A percentile compares a stretch with the other conserved stretches of the same genome.
Evolutionary conservation across 2,888 invertebrate genomes (phyloP).

Genomic region (Crematogaster levior): DNA sequence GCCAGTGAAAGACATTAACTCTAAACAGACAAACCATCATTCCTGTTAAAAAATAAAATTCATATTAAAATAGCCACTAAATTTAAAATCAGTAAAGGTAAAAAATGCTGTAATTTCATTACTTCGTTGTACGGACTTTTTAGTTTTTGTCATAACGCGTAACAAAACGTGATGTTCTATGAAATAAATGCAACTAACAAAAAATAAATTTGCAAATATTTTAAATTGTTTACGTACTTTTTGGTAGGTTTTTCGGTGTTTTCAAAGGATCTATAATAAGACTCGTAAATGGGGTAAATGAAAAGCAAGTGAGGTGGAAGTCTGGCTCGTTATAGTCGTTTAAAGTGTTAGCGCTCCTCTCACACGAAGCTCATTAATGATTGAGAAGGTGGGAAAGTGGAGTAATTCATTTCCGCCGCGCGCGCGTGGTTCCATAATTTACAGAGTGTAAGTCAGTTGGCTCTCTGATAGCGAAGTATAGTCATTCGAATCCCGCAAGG

Average conservation of each 20-base stretch:
- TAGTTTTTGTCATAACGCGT: neutral
- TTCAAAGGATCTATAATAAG: slow-evolving; percentile 54
- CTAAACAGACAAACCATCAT: neutral
- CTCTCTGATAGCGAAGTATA: slow-evolving; percentile 15
- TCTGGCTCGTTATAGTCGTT: slow-evolving; percentile 69
- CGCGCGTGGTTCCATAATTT: slow-evolving; percentile 43
- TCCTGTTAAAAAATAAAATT: neutral
- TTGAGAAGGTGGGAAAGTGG: slow-evolving; percentile 72
- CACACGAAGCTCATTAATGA: slow-evolving; percentile 78
- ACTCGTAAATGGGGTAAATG: slow-evolving; percentile 60
- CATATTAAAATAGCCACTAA: neutral
- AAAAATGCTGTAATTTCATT: no score
- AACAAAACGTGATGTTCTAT: neutral
- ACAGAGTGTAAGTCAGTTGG: slow-evolving; percentile 61
- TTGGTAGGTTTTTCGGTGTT: neutral
- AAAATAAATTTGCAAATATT: neutral
- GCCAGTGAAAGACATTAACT: neutral
- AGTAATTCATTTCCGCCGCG: slow-evolving; percentile 75
- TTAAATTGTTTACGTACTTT: neutral
- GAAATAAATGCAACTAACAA: neutral
- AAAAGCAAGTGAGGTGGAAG: slow-evolving; percentile 64
- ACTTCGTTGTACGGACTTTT: neutral
- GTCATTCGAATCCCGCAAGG: slow-evolving; percentile 24
- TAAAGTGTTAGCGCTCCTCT: slow-evolving; percentile 73
- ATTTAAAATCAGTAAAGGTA: neutral